Percentiles rank a stretch among this genome's conserved stretches.
phyloP scores from a whole-genome alignment of 2,113 vertebrate species.

The Atrichornis clamosus region DNA sequence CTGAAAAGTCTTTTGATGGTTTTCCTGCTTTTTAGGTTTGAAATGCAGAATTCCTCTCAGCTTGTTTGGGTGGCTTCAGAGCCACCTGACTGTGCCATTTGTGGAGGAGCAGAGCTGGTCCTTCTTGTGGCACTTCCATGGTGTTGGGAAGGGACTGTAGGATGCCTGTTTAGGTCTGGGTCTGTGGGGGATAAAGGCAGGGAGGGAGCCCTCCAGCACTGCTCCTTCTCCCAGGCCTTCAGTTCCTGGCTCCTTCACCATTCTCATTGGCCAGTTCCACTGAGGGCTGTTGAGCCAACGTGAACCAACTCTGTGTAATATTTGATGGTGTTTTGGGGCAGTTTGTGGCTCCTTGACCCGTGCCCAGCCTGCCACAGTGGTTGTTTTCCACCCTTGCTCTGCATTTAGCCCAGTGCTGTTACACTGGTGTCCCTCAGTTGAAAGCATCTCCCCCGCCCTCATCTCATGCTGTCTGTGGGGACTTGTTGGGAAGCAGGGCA shows the following conservation, averaged over 20 bases:
- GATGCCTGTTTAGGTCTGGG: neutral
- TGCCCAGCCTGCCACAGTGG: neutral
- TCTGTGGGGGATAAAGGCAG: neutral
- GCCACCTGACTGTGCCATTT: neutral
- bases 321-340: neutral
- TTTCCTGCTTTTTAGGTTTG: neutral
- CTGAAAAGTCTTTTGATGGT: neutral
- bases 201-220: neutral
- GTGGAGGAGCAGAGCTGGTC: neutral
- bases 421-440: rapidly evolving
- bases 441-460: neutral
- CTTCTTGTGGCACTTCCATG: neutral
- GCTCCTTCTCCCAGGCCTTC: neutral
- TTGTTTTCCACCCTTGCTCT: neutral
- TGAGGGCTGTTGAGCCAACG: neutral
- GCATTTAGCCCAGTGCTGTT: neutral
- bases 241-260: neutral
- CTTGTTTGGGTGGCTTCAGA: neutral
- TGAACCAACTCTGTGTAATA: neutral
- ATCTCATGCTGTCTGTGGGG: rapidly evolving
- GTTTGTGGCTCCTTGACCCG: neutral
- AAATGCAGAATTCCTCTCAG: neutral
- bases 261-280: neutral
- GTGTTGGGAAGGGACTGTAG: neutral
- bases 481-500: neutral